Conservation (phyloP, 2,888 invertebrate genomes). For the Macaria liturata region DNA sequence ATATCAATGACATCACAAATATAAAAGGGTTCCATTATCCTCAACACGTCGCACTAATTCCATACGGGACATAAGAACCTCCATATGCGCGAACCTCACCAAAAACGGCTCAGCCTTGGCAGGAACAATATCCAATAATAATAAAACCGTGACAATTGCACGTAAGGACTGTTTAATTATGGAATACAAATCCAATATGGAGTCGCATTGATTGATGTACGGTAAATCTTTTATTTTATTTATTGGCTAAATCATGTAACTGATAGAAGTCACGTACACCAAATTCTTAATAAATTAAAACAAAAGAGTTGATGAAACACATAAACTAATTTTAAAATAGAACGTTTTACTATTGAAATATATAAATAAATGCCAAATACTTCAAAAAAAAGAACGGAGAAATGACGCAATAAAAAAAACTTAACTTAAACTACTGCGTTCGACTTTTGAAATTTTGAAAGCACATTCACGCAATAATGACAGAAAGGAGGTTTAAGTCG, state of each 20-base stretch:
- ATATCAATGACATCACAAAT: constrained; percentile 26
- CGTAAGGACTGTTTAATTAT: constrained; percentile 48
- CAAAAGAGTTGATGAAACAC: no score
- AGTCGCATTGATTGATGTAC: constrained; percentile 40
- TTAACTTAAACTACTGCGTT: no score
- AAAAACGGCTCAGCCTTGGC: constrained; percentile 66
- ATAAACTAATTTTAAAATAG: no score
- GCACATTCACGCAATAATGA: no score
- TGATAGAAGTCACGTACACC: constrained; percentile 8
- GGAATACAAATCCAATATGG: constrained; percentile 42
- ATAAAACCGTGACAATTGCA: constrained; percentile 64
- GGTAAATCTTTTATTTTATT: constrained; percentile 22
- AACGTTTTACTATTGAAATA: no score
- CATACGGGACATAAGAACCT: constrained; percentile 46
- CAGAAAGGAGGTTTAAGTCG: no score
- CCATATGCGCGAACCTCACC: constrained; percentile 61
- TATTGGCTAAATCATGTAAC: neutral
- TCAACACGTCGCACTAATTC: constrained; percentile 42
- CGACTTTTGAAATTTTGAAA: no score
- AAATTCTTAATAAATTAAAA: neutral
- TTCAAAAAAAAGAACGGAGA: no score
- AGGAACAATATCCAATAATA: constrained; percentile 79
- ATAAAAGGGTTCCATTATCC: constrained; percentile 46
- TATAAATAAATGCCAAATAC: no score
- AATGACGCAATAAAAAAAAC: no score